Evolutionary conservation across 2,888 invertebrate genomes (phyloP).

Genomic region (Drosophila mercatorum): DNA sequence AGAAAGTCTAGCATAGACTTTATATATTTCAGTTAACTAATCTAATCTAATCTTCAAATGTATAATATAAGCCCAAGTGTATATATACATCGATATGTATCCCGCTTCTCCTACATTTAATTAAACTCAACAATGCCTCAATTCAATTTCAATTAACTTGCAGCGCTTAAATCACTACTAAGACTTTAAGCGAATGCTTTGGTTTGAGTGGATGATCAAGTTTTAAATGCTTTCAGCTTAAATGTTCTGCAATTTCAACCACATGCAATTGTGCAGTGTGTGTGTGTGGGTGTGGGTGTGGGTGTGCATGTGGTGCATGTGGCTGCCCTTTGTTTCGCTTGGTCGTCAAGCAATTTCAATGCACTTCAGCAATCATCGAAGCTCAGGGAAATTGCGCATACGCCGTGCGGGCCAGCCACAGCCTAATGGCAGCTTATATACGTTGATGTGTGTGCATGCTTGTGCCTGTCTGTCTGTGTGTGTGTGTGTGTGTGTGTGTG

Average conservation of each 20-base stretch:
- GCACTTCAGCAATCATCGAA: conserved; percentile 53
- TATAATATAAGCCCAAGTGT: too few species aligned
- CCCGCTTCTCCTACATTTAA: neutral
- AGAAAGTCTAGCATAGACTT: too few species aligned
- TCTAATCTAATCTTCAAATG: too few species aligned
- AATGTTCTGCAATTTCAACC: conserved; percentile 8
- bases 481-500: conserved; percentile 14
- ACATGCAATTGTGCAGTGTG: conserved; percentile 6
- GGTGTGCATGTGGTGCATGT: conserved; percentile 2
- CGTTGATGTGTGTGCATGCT: conserved; percentile 9
- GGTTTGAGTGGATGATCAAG: conserved; percentile 17
- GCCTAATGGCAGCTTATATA: conserved; percentile 55
- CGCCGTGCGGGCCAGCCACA: conserved; percentile 24
- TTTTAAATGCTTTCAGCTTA: conserved; percentile 19
- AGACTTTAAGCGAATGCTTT: conserved; percentile 5
- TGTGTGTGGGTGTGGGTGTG: neutral
- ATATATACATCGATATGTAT: neutral
- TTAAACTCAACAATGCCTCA: neutral
- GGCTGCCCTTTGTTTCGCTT: conserved; percentile 5
- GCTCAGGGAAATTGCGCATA: conserved; percentile 44
- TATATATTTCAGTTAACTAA: too few species aligned
- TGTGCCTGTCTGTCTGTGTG: neutral
- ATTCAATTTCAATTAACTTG: neutral
- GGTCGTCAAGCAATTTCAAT: conserved; percentile 39
- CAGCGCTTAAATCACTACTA: neutral